Conservation (phyloP, 2,888 invertebrate genomes). For the Ornithoptera priamus region DNA sequence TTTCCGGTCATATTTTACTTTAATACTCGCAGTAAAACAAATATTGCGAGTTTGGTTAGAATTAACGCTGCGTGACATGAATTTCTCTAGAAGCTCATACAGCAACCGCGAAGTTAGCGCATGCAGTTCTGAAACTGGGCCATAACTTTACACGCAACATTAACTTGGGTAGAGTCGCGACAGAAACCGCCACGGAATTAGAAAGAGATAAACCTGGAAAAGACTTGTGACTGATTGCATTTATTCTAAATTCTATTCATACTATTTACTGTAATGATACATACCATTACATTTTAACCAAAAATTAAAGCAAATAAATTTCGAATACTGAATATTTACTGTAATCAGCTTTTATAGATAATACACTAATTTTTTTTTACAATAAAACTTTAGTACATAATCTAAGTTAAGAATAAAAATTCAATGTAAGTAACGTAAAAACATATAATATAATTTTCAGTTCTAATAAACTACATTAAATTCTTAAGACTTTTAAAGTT, state of each 20-base stretch:
- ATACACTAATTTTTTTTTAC: no score
- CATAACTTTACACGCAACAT: slow-evolving; percentile 76
- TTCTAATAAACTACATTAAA: no score
- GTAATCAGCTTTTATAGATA: no score
- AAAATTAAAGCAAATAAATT: no score
- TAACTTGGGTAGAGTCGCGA: slow-evolving; percentile 66
- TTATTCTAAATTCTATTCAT: neutral
- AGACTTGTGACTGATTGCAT: neutral
- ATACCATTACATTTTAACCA: no score
- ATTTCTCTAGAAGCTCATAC: slow-evolving; percentile 58
- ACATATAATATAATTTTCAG: no score
- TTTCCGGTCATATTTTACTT: slow-evolving; percentile 35
- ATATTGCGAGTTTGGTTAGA: slow-evolving; percentile 36
- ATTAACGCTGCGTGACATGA: slow-evolving; percentile 63
- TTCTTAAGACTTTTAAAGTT: no score
- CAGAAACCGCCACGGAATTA: slow-evolving; percentile 44
- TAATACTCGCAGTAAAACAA: slow-evolving; percentile 28
- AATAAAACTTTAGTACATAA: no score
- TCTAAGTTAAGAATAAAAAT: no score
- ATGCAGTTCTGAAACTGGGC: slow-evolving; percentile 64
- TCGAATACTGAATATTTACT: no score
- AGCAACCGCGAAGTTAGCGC: slow-evolving; percentile 59
- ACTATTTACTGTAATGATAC: neutral
- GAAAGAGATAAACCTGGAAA: slow-evolving; percentile 5
- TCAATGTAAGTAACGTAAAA: no score